These are phyloP conservation scores for Labroides dimidiatus DNA, from an alignment of 2,797 vertebrate genomes.

Conservation along the genomic window DNA sequence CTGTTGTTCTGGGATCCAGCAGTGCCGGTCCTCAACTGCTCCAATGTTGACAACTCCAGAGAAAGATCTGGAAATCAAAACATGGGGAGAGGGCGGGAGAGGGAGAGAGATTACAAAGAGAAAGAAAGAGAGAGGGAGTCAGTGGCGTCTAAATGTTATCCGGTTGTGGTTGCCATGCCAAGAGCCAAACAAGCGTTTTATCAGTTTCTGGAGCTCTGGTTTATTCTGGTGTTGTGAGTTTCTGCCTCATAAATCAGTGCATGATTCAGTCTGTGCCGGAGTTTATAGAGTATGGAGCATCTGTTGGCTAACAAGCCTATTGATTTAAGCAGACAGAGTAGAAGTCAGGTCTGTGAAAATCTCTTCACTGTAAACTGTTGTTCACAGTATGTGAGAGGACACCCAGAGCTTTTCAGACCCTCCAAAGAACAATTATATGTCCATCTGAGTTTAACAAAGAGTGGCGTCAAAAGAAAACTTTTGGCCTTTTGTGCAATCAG, in stretches of 20 bases:
- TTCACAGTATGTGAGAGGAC: conserved; percentile 5
- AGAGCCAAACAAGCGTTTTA: conserved; percentile 66
- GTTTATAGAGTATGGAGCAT: conserved; percentile 32
- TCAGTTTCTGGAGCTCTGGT: conserved; percentile 56
- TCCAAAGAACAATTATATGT: background rate
- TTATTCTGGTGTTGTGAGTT: conserved; percentile 57
- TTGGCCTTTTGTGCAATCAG: conserved; percentile 21
- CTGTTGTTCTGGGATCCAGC: conserved; percentile 76
- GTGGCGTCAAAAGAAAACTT: conserved; percentile 25
- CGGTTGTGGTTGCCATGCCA: conserved; percentile 41
- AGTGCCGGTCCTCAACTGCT: conserved; percentile 51
- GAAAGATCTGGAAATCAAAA: conserved; percentile 64
- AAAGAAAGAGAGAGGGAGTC: conserved; percentile 8
- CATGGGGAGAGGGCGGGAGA: conserved; percentile 32
- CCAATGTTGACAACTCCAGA: conserved; percentile 56
- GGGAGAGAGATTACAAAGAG: conserved; percentile 20
- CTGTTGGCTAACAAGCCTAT: conserved; percentile 27
- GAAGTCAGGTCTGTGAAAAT: conserved; percentile 14
- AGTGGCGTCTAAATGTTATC: conserved; percentile 46
- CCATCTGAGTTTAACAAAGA: conserved; percentile 8
- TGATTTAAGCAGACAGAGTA: conserved; percentile 18
- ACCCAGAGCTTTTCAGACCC: background rate
- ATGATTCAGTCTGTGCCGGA: conserved; percentile 37
- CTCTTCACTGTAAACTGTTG: background rate
- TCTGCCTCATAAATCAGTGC: conserved; percentile 60